phyloP scores from a whole-genome alignment of 1,140 invertebrate genomes.

The Adelges cooleyi region DNA sequence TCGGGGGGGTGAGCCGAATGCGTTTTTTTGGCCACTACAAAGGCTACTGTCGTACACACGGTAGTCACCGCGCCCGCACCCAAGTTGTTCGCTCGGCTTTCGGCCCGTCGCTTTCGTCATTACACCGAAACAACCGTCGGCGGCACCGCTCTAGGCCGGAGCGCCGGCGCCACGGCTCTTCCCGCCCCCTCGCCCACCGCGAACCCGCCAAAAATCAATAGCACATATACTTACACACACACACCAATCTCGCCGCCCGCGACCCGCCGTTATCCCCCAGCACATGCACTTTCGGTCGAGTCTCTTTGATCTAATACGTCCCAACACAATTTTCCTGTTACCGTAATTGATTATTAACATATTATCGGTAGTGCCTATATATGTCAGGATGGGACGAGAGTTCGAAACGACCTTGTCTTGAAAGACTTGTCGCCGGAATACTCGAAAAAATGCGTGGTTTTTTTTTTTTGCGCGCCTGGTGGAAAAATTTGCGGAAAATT shows the following conservation, averaged over 20 bases:
- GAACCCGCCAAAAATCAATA: slow-evolving; percentile 9
- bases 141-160: not conserved
- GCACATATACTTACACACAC: not conserved
- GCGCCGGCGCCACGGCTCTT: not conserved
- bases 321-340: too few species aligned
- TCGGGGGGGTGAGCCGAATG: too few species aligned
- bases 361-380: too few species aligned
- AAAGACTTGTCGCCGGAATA: too few species aligned
- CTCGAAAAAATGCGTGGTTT: too few species aligned
- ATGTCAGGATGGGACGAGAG: too few species aligned
- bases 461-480: too few species aligned
- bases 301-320: too few species aligned
- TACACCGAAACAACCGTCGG: not conserved
- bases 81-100: not conserved
- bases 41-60: not conserved
- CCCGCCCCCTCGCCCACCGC: not conserved
- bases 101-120: slow-evolving; percentile 9
- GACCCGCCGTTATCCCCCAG: not conserved
- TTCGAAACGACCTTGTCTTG: too few species aligned
- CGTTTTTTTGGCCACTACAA: too few species aligned
- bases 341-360: too few species aligned
- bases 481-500: too few species aligned
- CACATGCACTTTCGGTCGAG: slow-evolving; percentile 16
- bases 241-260: not conserved
- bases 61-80: not conserved